Percentiles rank a stretch among this genome's conserved stretches.
phyloP scores from a whole-genome alignment of 2,888 invertebrate species.

The Dolomedes plantarius region DNA sequence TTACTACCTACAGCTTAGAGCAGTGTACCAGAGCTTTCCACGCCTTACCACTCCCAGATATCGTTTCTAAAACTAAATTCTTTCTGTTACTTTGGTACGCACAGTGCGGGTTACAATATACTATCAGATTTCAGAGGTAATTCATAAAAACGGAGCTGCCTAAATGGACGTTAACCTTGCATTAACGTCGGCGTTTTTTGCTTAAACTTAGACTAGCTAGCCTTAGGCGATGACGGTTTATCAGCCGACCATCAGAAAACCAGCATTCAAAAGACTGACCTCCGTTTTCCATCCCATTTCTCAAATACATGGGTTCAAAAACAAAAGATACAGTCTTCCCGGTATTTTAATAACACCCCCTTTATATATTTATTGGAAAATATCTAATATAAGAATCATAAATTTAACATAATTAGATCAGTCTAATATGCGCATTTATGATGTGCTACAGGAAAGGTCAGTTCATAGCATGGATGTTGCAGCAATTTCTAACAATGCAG shows the following conservation, averaged over 20 bases:
- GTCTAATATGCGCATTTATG: too few relatives aligned
- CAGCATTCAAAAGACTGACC: constrained; percentile 61
- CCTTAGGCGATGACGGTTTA: constrained; percentile 34
- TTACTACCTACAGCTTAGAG: constrained; percentile 10
- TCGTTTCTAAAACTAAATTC: constrained; percentile 23
- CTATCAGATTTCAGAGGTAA: constrained; percentile 45
- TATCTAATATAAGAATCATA: too few relatives aligned
- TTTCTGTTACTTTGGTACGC: background rate
- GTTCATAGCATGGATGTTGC: too few relatives aligned
- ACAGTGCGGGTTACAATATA: constrained; percentile 27
- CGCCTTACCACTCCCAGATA: constrained; percentile 40
- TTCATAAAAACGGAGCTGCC: constrained; percentile 30
- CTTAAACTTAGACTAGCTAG: background rate
- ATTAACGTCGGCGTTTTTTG: constrained; percentile 46
- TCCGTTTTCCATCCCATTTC: constrained; percentile 48
- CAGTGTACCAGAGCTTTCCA: constrained; percentile 8
- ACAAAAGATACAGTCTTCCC: constrained; percentile 38
- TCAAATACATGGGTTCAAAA: constrained; percentile 59
- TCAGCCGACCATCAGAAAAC: constrained; percentile 52
- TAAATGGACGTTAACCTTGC: constrained; percentile 59
- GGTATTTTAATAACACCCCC: too few relatives aligned
- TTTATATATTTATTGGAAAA: too few relatives aligned
- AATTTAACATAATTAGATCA: too few relatives aligned
- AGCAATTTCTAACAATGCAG: too few relatives aligned
- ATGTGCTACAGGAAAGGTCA: too few relatives aligned